Base-by-base conservation (phyloP, 2,888 invertebrate genomes). In the Synergus umbraculus region DNA sequence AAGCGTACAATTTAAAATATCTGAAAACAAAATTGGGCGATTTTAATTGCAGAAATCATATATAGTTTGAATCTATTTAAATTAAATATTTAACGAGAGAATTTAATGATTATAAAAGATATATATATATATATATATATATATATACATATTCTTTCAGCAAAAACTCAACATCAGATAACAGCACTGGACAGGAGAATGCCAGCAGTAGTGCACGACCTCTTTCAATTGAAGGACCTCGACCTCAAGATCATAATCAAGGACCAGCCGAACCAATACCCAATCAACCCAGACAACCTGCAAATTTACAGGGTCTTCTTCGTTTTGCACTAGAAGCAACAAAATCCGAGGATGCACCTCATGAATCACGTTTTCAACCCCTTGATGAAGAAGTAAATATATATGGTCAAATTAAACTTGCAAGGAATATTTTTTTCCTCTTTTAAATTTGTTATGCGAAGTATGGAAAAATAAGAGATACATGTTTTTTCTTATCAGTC, bases 301-400 rank as follows among this genome's bases (percentile, higher is more conserved):
- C 83, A 10, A 89, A 90, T 85, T 92, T 94, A 4, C 93, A 95
- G 93, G 96, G 95, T 15, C 91, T 96, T 2, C 92, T 96, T 15
- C 93, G 94, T 81, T 96, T 95, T 92, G 95, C 96, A 0, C 94
- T 96, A 94, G 95, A 96, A 88, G 95, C 95, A 0, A 94, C 95
- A 0, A 93, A 93, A 86, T 89, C 92, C 37, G 95, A 95, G 88
- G 94, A 95, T 91, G 93, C 94, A 0, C 93, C 94, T 0, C 91
- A 92, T 0, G 89, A 92, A 60, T 92, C 94, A 0, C 89, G 92
- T 5, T 87, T 93, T 22, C 91, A 93, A n/a, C 94, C 95, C 0
- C 92, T 96, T 92, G 95, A 95, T 89, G 94, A 95, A 87, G 95
- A 96, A 91, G 96, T 95, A 91, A 80, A 78, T 60, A 58, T 13